Conservation (phyloP, 2,888 invertebrate genomes). For the Lomographa bimaculata region DNA sequence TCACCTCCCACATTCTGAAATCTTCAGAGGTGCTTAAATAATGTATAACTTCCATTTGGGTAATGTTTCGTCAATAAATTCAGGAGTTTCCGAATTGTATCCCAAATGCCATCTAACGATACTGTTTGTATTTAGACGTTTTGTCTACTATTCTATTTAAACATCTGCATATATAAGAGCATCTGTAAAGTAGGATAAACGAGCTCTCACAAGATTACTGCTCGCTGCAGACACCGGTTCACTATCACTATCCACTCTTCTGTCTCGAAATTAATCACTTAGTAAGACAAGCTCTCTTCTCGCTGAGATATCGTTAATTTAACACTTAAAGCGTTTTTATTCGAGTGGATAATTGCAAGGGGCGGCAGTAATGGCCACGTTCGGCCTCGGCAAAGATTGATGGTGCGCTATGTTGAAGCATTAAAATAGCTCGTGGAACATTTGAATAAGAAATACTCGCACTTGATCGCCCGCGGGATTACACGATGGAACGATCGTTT, state of each 20-base stretch:
- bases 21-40: slow-evolving; percentile 27
- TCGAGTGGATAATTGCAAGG: slow-evolving; percentile 79
- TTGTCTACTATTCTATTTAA: too few species aligned
- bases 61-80: slow-evolving; percentile 21
- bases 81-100: slow-evolving; percentile 12
- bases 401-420: slow-evolving; percentile 72
- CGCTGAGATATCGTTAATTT: slow-evolving; percentile 80
- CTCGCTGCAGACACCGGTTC: slow-evolving; percentile 42
- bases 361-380: slow-evolving; percentile 73
- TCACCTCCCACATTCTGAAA: slow-evolving; percentile 19
- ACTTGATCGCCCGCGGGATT: slow-evolving; percentile 66
- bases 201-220: slow-evolving; percentile 41
- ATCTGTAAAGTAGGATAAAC: slow-evolving; percentile 44
- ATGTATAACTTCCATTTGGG: slow-evolving; percentile 21
- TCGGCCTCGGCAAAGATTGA: slow-evolving; percentile 75
- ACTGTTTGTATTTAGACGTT: too few species aligned
- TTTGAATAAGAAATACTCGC: slow-evolving; percentile 74
- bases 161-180: slow-evolving; percentile 24
- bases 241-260: slow-evolving; percentile 48
- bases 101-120: too few species aligned
- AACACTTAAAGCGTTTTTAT: slow-evolving; percentile 82
- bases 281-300: slow-evolving; percentile 68
- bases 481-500: slow-evolving; percentile 62
- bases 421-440: slow-evolving; percentile 74
- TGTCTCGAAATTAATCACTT: slow-evolving; percentile 71